Percentiles rank a stretch among this genome's conserved stretches.
Conservation (phyloP, 2,797 vertebrate species). For the Cyprinella venusta region DNA sequence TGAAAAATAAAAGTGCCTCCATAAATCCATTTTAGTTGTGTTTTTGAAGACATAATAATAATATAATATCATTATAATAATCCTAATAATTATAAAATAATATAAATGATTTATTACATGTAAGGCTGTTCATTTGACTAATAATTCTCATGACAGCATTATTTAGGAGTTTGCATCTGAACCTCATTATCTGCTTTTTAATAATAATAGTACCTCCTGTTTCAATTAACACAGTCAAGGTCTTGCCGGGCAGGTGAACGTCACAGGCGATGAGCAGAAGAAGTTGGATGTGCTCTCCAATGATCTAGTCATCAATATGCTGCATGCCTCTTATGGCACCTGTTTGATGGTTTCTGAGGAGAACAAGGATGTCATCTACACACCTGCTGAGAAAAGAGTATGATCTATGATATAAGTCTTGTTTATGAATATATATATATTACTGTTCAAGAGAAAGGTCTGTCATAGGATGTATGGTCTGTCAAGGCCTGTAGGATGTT, state of each 20-base stretch:
- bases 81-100: neutral
- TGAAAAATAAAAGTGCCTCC: too few species aligned
- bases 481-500: too few species aligned
- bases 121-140: neutral
- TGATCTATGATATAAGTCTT: slow-evolving; percentile 17
- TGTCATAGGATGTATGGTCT: too few species aligned
- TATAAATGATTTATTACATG: neutral
- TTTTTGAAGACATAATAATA: neutral
- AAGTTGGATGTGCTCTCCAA: slow-evolving; percentile 96
- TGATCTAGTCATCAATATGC: slow-evolving; percentile 92
- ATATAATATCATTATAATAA: neutral
- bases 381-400: slow-evolving; percentile 85
- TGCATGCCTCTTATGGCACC: slow-evolving; percentile 90
- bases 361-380: slow-evolving; percentile 89
- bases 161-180: neutral
- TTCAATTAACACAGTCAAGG: slow-evolving; percentile 77
- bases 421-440: neutral
- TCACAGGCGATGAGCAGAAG: slow-evolving; percentile 95
- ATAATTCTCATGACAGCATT: neutral
- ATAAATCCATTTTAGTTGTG: neutral
- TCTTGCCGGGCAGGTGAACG: slow-evolving; percentile 89
- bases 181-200: neutral
- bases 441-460: neutral
- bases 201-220: neutral
- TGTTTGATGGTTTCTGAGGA: slow-evolving; percentile 93